Conservation (phyloP, 2,888 invertebrate species). For the Tuta absoluta region DNA sequence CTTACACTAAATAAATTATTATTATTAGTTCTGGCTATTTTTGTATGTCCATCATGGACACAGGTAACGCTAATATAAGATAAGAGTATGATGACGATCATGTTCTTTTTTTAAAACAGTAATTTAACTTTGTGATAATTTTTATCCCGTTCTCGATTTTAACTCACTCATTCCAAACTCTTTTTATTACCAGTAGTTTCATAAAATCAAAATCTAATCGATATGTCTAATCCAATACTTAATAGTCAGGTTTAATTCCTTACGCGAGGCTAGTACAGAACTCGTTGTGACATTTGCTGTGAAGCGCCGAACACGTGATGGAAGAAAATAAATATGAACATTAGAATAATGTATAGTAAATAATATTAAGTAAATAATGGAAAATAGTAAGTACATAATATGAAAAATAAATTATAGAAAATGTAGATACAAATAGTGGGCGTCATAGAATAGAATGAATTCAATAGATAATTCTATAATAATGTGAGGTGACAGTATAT, state of each 20-base stretch:
- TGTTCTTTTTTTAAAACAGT: no score
- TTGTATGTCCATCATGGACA: no score
- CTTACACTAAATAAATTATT: no score
- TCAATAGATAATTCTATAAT: not conserved
- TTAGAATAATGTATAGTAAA: conserved; percentile 24
- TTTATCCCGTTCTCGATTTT: no score
- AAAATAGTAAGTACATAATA: conserved; percentile 5
- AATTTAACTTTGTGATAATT: no score
- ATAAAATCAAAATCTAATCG: not conserved
- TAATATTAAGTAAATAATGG: conserved; percentile 21
- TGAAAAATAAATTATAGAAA: not conserved
- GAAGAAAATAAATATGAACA: conserved; percentile 45
- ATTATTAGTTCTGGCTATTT: no score
- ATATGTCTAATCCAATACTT: not conserved
- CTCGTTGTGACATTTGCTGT: conserved; percentile 70
- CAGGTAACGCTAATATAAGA: no score
- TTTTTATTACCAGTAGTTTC: not conserved
- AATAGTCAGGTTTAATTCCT: conserved; percentile 40
- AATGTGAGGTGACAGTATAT: not conserved
- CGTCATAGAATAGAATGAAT: not conserved
- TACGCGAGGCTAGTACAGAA: conserved; percentile 69
- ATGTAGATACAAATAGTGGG: not conserved
- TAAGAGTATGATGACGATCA: no score
- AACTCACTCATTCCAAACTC: not conserved
- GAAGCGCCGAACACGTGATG: conserved; percentile 44